Base-by-base conservation (phyloP, 2,113 vertebrate species). In the Benitochromis conjunctus region DNA sequence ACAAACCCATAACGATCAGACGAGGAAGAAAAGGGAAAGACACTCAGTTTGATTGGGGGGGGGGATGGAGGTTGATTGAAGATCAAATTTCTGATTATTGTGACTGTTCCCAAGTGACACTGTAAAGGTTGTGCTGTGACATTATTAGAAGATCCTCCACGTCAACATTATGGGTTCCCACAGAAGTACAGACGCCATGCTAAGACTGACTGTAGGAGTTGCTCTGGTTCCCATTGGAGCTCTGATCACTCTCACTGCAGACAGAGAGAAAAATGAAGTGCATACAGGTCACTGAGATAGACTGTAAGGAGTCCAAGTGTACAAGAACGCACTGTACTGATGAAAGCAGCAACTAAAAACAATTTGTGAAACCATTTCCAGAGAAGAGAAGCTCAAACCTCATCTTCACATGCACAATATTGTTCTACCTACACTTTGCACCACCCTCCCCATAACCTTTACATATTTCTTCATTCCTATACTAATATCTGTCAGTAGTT, bases 181-280 rank as follows among this genome's bases (percentile, higher is more conserved):
- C 29, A 4, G 53, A 84, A 54, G 74, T n/a, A n/a, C 5, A 74
- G 66, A 79, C 5, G 3, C 24, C 18, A 12, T 9, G 80, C 88
- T 98, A 99, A 88, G 99, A 99, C 90, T 99, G 99, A 95, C 96
- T 99, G 94, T 99, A 99, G 89, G 97, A 98, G 96, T 97, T 99
- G 95, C 98, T 98, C 95, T 99, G 99, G 97, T 97, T 99, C 93
- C 99, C 98, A 82, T 99, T 99, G 96, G 99, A 97, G 96, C 98
- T 98, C 97, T 99, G 99, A 93, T 99, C 99, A 87, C 97, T 97
- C 95, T 99, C 99, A 95, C 99, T 99, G 96, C 90, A 84, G 87
- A 89, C 12, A 86, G 9, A 57, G 29, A 58, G 3, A 64, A 56
- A 82, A 4, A 29, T 26, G 8, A 12, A 21, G 41, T 13, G 34